Evolutionary conservation across 2,888 invertebrate genomes (phyloP).

Genomic region (Bibio marci): DNA sequence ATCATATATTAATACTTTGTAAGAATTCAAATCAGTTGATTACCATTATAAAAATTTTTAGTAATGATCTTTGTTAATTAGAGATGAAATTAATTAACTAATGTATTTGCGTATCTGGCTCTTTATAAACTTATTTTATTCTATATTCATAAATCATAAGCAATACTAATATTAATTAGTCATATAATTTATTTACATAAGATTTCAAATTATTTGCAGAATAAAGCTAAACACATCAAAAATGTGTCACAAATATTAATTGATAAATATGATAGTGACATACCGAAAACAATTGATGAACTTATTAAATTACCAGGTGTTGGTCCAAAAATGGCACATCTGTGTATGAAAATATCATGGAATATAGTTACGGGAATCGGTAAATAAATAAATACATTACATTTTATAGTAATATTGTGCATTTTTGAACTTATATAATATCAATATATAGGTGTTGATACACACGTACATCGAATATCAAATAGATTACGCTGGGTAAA

Average conservation of each 20-base stretch:
- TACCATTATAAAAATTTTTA: too few species aligned
- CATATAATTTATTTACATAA: constrained; percentile 5
- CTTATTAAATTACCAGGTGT: constrained; percentile 85
- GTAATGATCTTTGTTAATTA: too few species aligned
- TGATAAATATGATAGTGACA: constrained; percentile 66
- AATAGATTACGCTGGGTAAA: constrained; percentile 81
- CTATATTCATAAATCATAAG: not conserved
- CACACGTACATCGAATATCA: constrained; percentile 89
- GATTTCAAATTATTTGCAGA: too few species aligned
- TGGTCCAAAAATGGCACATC: constrained; percentile 96
- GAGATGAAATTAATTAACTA: too few species aligned
- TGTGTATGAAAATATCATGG: constrained; percentile 93
- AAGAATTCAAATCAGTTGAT: too few species aligned
- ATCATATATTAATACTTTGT: too few species aligned
- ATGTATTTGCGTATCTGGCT: too few species aligned
- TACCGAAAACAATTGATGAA: constrained; percentile 66
- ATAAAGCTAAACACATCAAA: constrained; percentile 81
- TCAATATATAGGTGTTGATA: constrained; percentile 63
- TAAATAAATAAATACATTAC: too few species aligned
- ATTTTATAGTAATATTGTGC: not conserved
- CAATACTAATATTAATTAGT: not conserved
- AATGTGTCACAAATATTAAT: constrained; percentile 61
- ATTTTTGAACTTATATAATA: constrained; percentile 1
- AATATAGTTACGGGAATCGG: constrained; percentile 72
- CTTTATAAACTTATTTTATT: too few species aligned